Evolutionary conservation across 2,888 invertebrate species (phyloP).

Genomic region (Epistrophella euchroma): DNA sequence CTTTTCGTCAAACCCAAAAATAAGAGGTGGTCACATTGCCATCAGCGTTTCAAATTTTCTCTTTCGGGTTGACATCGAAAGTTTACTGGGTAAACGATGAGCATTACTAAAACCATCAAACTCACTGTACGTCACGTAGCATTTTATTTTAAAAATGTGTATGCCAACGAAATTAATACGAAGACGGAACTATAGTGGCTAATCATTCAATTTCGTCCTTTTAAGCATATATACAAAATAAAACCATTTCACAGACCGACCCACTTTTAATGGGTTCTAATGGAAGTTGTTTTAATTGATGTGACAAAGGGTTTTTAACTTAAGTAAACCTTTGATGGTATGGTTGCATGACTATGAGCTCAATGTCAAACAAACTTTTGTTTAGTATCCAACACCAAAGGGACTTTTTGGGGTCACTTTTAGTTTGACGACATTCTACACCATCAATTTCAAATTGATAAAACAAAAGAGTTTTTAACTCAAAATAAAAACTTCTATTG

Average conservation of each 20-base stretch:
- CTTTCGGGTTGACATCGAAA: too few relatives aligned
- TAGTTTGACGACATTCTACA: too few relatives aligned
- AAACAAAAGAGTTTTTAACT: too few relatives aligned
- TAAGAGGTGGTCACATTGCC: too few relatives aligned
- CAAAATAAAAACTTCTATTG: too few relatives aligned
- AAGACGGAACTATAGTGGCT: background rate
- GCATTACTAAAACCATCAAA: background rate
- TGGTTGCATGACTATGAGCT: background rate
- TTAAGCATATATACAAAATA: background rate
- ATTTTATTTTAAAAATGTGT: background rate
- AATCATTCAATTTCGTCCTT: slow-evolving; percentile 10
- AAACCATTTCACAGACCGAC: background rate
- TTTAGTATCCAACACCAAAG: background rate
- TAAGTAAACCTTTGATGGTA: background rate
- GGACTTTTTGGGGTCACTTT: too few relatives aligned
- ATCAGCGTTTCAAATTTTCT: too few relatives aligned
- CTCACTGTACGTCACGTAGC: background rate
- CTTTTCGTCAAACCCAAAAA: background rate
- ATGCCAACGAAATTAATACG: background rate
- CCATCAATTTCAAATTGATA: too few relatives aligned
- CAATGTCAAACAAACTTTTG: background rate
- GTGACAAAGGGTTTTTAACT: background rate
- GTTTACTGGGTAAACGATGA: background rate
- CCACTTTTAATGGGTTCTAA: slow-evolving; percentile 3
- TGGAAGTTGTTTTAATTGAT: slow-evolving; percentile 21